A percentile compares a stretch with the other conserved stretches of the same genome.
These are phyloP conservation scores for Porites australiensis DNA, from an alignment of 64 coral and sea anemone genomes.

Conservation along the genomic window DNA sequence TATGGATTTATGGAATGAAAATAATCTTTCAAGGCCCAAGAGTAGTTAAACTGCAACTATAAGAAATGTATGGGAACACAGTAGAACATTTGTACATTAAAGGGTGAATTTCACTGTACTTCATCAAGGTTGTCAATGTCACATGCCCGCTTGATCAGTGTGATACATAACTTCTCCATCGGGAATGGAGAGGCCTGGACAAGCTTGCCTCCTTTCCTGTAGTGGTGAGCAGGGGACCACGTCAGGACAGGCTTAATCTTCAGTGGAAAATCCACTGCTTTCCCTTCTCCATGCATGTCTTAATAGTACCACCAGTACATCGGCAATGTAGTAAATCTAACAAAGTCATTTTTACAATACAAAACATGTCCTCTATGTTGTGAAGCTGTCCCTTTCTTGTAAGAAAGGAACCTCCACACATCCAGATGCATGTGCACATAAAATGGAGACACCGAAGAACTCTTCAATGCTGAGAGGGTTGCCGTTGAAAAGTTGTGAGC, in stretches of 20 bases:
- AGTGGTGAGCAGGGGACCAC: constrained; percentile 16
- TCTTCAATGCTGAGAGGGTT: not conserved
- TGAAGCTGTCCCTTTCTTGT: constrained; percentile 28
- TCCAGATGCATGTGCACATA: constrained; percentile 53
- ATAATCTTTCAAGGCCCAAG: too few relatives aligned
- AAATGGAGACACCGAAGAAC: constrained; percentile 7
- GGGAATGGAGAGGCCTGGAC: constrained; percentile 21
- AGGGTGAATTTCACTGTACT: too few relatives aligned
- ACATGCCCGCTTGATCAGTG: not conserved
- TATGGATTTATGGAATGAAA: too few relatives aligned
- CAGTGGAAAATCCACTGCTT: constrained; percentile 23
- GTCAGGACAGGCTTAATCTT: constrained; percentile 51
- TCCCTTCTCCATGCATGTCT: constrained; percentile 9
- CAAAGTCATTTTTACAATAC: constrained; percentile 30
- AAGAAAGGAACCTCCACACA: constrained; percentile 35
- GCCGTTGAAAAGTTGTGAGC: constrained; percentile 17
- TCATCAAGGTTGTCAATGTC: constrained; percentile 4
- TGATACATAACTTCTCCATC: constrained; percentile 26
- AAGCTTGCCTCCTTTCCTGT: constrained; percentile 26
- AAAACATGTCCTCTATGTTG: constrained; percentile 31
- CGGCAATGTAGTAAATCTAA: constrained; percentile 3
- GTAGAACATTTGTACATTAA: too few relatives aligned
- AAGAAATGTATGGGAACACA: too few relatives aligned
- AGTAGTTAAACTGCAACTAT: too few relatives aligned
- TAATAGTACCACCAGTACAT: constrained; percentile 35